A percentile compares a stretch with the other conserved stretches of the same genome.
Evolutionary conservation across 2,797 vertebrate species (phyloP).

Genomic region (Hipposideros larvatus): DNA sequence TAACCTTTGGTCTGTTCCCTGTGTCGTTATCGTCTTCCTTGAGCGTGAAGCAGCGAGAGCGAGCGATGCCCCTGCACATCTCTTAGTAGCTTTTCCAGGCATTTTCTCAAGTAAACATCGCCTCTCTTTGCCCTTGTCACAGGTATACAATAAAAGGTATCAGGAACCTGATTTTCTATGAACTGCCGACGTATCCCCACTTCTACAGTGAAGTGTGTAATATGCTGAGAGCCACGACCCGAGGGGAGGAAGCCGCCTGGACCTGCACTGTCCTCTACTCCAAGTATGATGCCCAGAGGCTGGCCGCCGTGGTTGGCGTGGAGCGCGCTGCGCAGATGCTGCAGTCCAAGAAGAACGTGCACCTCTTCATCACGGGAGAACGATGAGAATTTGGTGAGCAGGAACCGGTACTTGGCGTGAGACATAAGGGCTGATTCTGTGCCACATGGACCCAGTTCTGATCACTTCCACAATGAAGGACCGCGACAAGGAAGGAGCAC

Average conservation of each 20-base stretch:
- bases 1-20: neutral
- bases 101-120: neutral
- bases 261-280: conserved; percentile 96
- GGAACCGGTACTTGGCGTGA: neutral
- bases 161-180: conserved; percentile 96
- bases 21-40: neutral
- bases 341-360: conserved; percentile 93
- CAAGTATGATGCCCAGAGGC: conserved; percentile 94
- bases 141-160: conserved; percentile 96
- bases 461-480: neutral
- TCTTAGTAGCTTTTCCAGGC: neutral
- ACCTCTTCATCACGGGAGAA: conserved; percentile 97
- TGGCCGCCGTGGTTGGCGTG: conserved; percentile 93
- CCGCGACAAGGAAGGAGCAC: neutral
- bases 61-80: neutral
- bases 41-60: neutral
- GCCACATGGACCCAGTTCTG: neutral
- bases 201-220: conserved; percentile 99
- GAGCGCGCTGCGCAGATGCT: conserved; percentile 96
- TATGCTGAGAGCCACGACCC: conserved; percentile 92
- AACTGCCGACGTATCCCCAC: conserved; percentile 95
- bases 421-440: neutral
- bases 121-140: conserved; percentile 27
- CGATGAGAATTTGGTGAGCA: conserved; percentile 74
- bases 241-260: conserved; percentile 92